Conservation (phyloP, 2,113 vertebrate genomes). For the Apteryx owenii region DNA sequence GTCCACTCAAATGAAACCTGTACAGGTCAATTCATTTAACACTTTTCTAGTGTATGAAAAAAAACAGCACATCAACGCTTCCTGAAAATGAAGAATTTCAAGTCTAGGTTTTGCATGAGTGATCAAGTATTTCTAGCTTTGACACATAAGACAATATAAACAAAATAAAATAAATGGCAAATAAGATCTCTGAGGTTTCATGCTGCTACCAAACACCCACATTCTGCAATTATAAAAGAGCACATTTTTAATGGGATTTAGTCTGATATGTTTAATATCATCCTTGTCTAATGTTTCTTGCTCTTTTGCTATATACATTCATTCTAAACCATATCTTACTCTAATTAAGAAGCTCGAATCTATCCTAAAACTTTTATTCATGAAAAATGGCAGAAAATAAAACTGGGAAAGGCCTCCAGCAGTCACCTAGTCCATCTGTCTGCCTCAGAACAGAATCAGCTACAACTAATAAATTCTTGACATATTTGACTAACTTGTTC, state of each 20-base stretch:
- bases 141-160: neutral
- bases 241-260: neutral
- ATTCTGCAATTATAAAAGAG: neutral
- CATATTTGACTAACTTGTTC: neutral
- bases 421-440: neutral
- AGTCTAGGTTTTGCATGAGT: constrained; percentile 11
- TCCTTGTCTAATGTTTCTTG: neutral
- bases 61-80: neutral
- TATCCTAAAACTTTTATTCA: neutral
- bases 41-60: neutral
- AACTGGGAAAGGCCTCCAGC: neutral
- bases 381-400: neutral
- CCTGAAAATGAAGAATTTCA: constrained; percentile 19
- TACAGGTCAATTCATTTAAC: constrained; percentile 65
- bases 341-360: neutral
- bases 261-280: neutral
- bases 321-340: neutral
- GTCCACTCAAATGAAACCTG: constrained; percentile 57
- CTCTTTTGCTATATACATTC: neutral
- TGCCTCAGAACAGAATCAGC: neutral
- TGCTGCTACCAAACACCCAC: neutral
- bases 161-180: neutral
- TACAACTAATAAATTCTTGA: neutral
- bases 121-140: neutral
- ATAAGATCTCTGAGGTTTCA: neutral